Evolutionary conservation across 2,113 vertebrate species (phyloP).

Genomic region (Plestiodon gilberti): DNA sequence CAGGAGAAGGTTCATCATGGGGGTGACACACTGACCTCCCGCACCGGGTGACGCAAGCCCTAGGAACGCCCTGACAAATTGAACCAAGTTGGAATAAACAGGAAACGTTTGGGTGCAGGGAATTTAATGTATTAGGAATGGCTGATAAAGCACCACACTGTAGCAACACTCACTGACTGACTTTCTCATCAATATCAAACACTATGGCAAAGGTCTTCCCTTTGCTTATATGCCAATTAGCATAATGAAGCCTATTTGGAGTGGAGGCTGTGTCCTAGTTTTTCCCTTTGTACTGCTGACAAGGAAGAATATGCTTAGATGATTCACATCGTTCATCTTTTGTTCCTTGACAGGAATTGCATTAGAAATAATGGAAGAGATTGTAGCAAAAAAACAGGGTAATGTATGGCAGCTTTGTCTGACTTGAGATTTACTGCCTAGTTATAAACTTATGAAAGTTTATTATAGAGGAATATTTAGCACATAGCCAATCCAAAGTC

Average conservation of each 20-base stretch:
- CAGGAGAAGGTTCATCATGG: no score
- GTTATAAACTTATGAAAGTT: neutral
- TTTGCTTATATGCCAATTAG: neutral
- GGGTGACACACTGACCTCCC: no score
- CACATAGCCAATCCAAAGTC: neutral
- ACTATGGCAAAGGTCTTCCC: neutral
- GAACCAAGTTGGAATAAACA: neutral
- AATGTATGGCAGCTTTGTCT: constrained; percentile 27
- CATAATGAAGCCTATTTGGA: neutral
- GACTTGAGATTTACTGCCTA: constrained; percentile 5
- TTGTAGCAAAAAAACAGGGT: constrained; percentile 11
- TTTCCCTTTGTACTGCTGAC: constrained; percentile 23
- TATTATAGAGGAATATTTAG: neutral
- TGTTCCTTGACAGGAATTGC: neutral
- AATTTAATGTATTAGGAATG: no score
- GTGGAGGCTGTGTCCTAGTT: accelerated
- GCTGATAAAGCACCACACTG: no score
- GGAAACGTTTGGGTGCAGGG: neutral
- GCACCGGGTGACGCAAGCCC: no score
- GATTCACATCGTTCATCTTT: constrained; percentile 5
- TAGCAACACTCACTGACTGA: neutral
- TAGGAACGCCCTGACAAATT: no score
- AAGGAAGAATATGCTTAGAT: constrained; percentile 6
- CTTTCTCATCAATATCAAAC: neutral
- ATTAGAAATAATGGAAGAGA: constrained; percentile 43